These are phyloP conservation scores for Aporrectodea caliginosa DNA, from an alignment of 1,140 invertebrate genomes.

Conservation along the genomic window DNA sequence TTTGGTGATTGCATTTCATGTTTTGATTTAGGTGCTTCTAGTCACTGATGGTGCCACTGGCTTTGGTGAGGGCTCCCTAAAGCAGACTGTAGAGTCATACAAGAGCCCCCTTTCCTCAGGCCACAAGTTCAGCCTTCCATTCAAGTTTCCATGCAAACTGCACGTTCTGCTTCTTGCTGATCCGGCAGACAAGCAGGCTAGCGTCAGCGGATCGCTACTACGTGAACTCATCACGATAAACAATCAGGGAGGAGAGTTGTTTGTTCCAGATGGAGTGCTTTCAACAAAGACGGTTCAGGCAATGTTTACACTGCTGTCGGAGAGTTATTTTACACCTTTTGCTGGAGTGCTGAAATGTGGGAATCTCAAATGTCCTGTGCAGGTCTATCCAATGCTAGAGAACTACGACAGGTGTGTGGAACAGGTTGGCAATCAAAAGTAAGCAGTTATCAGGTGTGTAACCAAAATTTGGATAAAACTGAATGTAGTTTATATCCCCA, in stretches of 20 bases:
- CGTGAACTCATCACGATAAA: slow-evolving; percentile 6
- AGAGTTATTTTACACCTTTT: slow-evolving; percentile 74
- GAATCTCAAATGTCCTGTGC: slow-evolving; percentile 68
- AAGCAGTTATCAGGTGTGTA: no score
- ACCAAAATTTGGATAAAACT: no score
- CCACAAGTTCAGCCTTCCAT: slow-evolving; percentile 65
- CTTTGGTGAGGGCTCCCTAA: slow-evolving; percentile 64
- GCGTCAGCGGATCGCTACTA: not conserved
- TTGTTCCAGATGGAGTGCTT: slow-evolving; percentile 38
- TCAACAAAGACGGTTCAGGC: slow-evolving; percentile 60
- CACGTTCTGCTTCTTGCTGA: slow-evolving; percentile 67
- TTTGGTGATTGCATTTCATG: no score
- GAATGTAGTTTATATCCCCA: no score
- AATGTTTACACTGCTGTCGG: slow-evolving; percentile 70
- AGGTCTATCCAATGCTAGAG: slow-evolving; percentile 71
- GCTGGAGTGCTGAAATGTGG: slow-evolving; percentile 73
- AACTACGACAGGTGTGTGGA: slow-evolving; percentile 42
- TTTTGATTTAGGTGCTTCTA: slow-evolving; percentile 72
- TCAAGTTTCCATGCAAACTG: slow-evolving; percentile 76
- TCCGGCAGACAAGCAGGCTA: slow-evolving; percentile 34
- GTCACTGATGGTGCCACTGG: slow-evolving; percentile 74
- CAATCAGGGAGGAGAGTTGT: slow-evolving; percentile 19
- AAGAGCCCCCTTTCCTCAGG: slow-evolving; percentile 35
- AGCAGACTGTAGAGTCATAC: slow-evolving; percentile 44
- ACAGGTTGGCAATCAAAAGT: no score